Percentiles rank a stretch among this genome's conserved stretches.
phyloP scores from a whole-genome alignment of 53 echinoderm and acorn worm genomes.

The Temnopleurus reevesii region DNA sequence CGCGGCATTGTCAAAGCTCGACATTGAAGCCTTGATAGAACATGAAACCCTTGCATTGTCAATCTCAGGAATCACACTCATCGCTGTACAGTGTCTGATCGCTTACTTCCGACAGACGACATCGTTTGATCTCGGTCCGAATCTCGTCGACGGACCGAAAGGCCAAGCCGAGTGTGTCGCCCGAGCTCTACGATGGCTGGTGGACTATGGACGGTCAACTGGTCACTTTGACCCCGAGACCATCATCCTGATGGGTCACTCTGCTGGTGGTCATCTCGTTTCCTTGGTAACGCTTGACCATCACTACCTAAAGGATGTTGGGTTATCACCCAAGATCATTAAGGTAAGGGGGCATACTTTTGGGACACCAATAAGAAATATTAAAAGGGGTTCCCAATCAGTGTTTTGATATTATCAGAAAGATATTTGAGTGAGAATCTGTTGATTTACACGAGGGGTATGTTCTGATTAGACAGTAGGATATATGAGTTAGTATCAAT shows the following conservation, averaged over 20 bases:
- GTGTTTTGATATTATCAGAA: too few species aligned
- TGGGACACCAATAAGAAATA: too few species aligned
- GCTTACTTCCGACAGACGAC: neutral
- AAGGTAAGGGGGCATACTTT: conserved; percentile 52
- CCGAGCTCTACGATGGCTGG: conserved; percentile 36
- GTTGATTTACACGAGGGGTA: too few species aligned
- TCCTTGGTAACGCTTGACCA: conserved; percentile 60
- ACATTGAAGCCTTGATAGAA: conserved; percentile 1
- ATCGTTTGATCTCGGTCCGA: neutral
- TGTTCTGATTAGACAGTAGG: too few species aligned
- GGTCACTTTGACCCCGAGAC: conserved; percentile 44
- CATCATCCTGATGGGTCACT: conserved; percentile 60
- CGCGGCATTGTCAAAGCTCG: neutral
- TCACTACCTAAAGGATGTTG: conserved; percentile 44
- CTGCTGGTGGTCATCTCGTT: conserved; percentile 66
- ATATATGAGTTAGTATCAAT: too few species aligned
- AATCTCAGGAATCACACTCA: neutral
- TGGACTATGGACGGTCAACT: conserved; percentile 28
- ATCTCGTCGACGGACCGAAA: neutral
- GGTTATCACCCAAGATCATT: conserved; percentile 30
- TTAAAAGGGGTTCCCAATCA: too few species aligned
- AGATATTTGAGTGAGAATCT: too few species aligned
- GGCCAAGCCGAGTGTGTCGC: conserved; percentile 43
- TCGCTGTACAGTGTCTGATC: conserved; percentile 17
- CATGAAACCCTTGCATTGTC: neutral